Conservation (phyloP, 2,113 vertebrate species). For the Albula goreensis region DNA sequence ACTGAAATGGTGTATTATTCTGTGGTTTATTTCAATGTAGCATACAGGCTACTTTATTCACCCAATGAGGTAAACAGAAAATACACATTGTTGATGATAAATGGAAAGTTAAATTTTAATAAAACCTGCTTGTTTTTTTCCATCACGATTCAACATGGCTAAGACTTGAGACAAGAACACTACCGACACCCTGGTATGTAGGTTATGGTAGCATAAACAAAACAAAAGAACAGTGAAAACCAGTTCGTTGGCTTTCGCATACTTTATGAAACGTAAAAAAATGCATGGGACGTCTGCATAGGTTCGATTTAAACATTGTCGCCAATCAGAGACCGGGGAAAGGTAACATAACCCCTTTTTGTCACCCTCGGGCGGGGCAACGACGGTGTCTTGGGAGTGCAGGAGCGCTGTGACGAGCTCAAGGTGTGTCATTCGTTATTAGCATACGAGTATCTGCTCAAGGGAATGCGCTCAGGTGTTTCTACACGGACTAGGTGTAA, state of each 20-base stretch:
- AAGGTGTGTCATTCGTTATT: neutral
- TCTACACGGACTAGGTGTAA: constrained; percentile 2
- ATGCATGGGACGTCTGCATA: neutral
- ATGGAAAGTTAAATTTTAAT: too few relatives aligned
- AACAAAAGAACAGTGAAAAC: constrained; percentile 12
- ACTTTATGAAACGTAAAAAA: neutral
- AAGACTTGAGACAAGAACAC: neutral
- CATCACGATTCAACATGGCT: neutral
- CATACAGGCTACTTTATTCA: neutral
- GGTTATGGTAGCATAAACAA: neutral
- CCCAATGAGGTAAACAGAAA: neutral
- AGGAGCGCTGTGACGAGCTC: neutral
- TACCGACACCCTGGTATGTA: neutral
- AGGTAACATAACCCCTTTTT: neutral
- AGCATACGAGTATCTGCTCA: neutral
- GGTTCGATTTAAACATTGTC: neutral
- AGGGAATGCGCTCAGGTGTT: neutral
- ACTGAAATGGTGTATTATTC: too few relatives aligned
- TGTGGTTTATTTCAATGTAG: neutral
- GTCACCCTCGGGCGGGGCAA: neutral
- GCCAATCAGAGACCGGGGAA: neutral
- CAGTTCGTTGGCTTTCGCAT: constrained; percentile 11
- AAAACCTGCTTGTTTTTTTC: too few relatives aligned
- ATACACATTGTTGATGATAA: neutral
- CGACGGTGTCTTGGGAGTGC: neutral